Percentiles rank a stretch among this genome's conserved stretches.
These are phyloP conservation scores for Hephaestus fuliginosus DNA, from an alignment of 2,797 vertebrate genomes.

Conservation along the genomic window DNA sequence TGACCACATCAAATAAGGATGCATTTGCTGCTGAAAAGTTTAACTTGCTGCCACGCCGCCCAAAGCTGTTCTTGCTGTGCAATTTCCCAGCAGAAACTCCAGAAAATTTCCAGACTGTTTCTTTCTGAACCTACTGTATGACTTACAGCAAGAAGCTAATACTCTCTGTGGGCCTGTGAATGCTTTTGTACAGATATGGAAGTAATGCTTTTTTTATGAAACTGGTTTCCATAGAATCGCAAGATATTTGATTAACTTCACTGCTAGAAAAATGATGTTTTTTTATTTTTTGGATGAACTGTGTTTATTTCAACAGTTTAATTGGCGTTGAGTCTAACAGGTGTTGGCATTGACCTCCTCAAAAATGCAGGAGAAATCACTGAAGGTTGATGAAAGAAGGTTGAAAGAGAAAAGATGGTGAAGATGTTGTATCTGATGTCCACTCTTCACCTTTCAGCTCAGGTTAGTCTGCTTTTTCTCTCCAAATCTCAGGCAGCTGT, in stretches of 20 bases:
- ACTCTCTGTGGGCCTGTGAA: neutral
- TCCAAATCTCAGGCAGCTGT: neutral
- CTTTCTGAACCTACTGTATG: neutral
- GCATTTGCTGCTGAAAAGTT: neutral
- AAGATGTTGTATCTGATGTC: neutral
- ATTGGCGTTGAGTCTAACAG: neutral
- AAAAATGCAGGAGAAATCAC: neutral
- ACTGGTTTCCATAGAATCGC: neutral
- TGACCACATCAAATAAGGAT: slow-evolving; percentile 1
- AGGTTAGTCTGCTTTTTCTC: neutral
- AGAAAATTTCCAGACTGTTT: neutral
- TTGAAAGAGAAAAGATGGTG: neutral
- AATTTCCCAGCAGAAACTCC: slow-evolving; percentile 10
- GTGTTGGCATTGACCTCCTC: neutral
- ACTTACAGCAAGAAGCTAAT: neutral
- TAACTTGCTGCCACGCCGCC: neutral
- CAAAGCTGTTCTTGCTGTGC: neutral
- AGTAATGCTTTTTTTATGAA: neutral
- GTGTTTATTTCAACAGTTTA: neutral
- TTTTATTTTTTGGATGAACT: neutral
- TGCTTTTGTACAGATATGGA: neutral
- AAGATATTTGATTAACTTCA: neutral
- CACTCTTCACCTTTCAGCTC: neutral
- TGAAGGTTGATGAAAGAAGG: neutral
- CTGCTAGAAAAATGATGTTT: neutral